Evolutionary conservation across 1,140 invertebrate genomes (phyloP).

Genomic region (Apis laboriosa): DNA sequence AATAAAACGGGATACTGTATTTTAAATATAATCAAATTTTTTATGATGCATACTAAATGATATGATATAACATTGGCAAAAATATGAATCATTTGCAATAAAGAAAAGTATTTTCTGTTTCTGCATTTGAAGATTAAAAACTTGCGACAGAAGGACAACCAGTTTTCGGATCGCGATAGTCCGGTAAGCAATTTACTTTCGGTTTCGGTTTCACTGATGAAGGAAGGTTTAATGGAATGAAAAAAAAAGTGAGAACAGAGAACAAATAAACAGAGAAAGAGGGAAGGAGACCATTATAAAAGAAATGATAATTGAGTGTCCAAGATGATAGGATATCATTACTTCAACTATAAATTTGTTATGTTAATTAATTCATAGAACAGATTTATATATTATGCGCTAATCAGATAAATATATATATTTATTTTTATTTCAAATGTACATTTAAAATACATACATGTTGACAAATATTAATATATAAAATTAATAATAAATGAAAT

Average conservation of each 20-base stretch:
- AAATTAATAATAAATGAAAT: neutral
- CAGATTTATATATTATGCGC: neutral
- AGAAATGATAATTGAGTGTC: constrained; percentile 1
- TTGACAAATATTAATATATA: neutral
- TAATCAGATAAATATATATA: neutral
- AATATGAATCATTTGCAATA: neutral
- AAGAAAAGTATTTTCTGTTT: constrained; percentile 9
- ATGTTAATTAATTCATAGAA: neutral
- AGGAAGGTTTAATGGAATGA: neutral
- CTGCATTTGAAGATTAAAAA: neutral
- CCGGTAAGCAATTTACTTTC: constrained; percentile 29
- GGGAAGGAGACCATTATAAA: neutral
- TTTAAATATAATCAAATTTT: neutral
- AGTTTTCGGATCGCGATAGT: constrained; percentile 15
- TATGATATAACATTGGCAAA: neutral
- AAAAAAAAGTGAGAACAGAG: neutral
- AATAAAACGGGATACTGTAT: neutral
- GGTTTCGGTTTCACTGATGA: constrained; percentile 40
- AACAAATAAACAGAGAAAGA: too few species aligned
- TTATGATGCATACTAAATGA: neutral
- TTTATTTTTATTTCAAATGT: neutral
- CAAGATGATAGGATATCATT: neutral
- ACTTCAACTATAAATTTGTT: neutral
- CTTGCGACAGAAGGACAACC: constrained; percentile 44
- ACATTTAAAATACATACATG: too few species aligned